Percentiles rank a stretch among this genome's conserved stretches.
Conservation (phyloP, 2,888 invertebrate genomes). For the Stenolophus ochropezus region DNA sequence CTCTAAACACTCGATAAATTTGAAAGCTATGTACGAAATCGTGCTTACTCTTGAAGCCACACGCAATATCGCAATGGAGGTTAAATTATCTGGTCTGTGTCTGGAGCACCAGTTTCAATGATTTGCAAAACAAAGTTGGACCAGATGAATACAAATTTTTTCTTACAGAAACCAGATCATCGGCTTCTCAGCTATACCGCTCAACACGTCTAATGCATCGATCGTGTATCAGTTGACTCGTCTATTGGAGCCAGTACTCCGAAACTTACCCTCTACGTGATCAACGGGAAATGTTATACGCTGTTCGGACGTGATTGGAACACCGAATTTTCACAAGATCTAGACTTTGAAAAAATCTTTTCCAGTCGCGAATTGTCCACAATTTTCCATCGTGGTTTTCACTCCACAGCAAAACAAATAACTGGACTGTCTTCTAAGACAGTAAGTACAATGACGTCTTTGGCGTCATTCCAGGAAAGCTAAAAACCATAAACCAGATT, state of each 20-base stretch:
- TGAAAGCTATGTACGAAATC: constrained; percentile 28
- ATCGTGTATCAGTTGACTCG: constrained; percentile 3
- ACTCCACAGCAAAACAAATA: constrained; percentile 10
- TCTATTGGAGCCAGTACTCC: constrained; percentile 37
- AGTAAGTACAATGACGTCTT: constrained; percentile 63
- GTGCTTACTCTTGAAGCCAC: constrained; percentile 1
- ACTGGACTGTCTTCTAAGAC: constrained; percentile 32
- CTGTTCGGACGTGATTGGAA: constrained; percentile 53
- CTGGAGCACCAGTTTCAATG: constrained; percentile 53
- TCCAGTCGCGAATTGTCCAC: not conserved
- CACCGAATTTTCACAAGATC: not conserved
- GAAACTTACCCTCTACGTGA: constrained; percentile 38
- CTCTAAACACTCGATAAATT: not conserved
- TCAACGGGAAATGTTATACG: constrained; percentile 42
- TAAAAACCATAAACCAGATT: constrained; percentile 63
- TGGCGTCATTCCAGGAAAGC: constrained; percentile 62
- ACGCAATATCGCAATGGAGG: constrained; percentile 58
- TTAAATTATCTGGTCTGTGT: no score
- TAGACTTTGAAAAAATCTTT: not conserved
- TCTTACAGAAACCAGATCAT: constrained; percentile 30
- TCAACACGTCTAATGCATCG: constrained; percentile 44
- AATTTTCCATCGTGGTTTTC: no score
- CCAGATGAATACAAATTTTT: constrained; percentile 31
- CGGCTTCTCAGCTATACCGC: constrained; percentile 53
- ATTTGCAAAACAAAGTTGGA: constrained; percentile 39